These are phyloP conservation scores for Chelmon rostratus DNA, from an alignment of 2,797 vertebrate genomes.

Conservation along the genomic window DNA sequence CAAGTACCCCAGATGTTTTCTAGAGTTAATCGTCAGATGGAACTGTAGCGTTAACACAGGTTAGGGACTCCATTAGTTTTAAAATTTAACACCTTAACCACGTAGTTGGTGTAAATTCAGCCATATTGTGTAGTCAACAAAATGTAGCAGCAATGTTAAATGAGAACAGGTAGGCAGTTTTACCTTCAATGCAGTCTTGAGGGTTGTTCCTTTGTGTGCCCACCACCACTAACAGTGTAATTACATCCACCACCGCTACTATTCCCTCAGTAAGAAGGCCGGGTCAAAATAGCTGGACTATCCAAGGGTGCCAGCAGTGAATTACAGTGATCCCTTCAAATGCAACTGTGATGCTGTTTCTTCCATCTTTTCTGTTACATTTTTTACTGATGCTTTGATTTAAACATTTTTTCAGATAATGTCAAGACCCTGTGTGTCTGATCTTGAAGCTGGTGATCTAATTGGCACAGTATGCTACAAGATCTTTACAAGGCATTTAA, in stretches of 20 bases:
- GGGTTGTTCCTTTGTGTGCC: not conserved
- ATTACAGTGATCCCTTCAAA: not conserved
- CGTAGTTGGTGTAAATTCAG: not conserved
- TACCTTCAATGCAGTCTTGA: not conserved
- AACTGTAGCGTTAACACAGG: too few relatives aligned
- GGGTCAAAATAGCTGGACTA: not conserved
- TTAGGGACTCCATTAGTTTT: not conserved
- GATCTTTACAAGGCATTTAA: not conserved
- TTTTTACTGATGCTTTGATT: not conserved
- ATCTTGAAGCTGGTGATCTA: not conserved
- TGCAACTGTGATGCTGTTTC: constrained; percentile 3
- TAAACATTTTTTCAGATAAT: not conserved
- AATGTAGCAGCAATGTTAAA: not conserved
- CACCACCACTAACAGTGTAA: not conserved
- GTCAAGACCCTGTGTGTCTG: not conserved
- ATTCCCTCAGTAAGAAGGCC: not conserved
- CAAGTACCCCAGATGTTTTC: not conserved
- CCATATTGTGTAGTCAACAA: not conserved
- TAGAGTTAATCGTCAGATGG: not conserved
- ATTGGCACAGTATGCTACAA: constrained; percentile 2
- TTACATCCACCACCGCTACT: not conserved
- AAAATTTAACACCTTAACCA: not conserved
- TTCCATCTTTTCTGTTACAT: not conserved
- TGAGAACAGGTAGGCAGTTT: not conserved
- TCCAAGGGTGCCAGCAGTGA: not conserved